Evolutionary conservation across 1,140 invertebrate genomes (phyloP).

Genomic region (Ceratina japonica): DNA sequence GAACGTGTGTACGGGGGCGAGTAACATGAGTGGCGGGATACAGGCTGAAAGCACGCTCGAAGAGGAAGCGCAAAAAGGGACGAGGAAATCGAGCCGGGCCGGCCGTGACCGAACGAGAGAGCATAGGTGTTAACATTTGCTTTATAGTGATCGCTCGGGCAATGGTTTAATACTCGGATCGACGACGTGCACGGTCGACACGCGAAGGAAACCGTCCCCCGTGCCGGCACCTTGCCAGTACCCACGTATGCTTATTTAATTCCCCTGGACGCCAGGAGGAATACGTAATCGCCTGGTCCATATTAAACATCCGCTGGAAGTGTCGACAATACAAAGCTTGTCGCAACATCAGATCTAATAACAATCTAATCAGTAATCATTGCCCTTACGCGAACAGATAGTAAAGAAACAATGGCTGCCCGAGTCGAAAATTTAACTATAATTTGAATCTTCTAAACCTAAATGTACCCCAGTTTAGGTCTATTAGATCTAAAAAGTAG

Average conservation of each 20-base stretch:
- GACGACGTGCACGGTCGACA: conserved; percentile 34
- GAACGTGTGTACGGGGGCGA: not conserved
- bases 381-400: no score
- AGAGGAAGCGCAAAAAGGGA: conserved; percentile 22
- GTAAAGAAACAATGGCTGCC: no score
- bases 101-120: conserved; percentile 21
- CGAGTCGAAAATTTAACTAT: no score
- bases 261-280: conserved; percentile 1
- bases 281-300: no score
- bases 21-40: not conserved
- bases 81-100: conserved; percentile 28
- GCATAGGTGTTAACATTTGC: conserved; percentile 72
- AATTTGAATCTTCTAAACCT: no score
- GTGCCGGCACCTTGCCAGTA: conserved; percentile 18
- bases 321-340: not conserved
- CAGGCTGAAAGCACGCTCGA: not conserved
- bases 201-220: conserved; percentile 41
- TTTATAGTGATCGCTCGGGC: conserved; percentile 65
- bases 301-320: conserved; percentile 1
- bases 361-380: no score
- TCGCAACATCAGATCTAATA: no score
- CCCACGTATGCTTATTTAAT: conserved; percentile 26
- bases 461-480: no score
- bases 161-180: conserved; percentile 70
- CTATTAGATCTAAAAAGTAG: no score